Evolutionary conservation across 2,888 invertebrate species (phyloP).

Genomic region (Eudemis profundana): DNA sequence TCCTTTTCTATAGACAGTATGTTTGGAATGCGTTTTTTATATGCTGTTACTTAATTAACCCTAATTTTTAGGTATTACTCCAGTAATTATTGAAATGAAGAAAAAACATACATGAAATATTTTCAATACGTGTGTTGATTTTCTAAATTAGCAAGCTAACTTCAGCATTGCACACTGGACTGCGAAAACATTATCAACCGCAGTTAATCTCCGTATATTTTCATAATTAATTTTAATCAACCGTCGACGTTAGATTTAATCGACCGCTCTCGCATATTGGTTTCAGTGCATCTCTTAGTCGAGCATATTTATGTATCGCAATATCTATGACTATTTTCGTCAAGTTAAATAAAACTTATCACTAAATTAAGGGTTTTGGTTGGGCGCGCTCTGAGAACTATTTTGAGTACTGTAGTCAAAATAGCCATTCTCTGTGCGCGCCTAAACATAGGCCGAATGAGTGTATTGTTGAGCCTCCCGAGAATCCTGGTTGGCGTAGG

Average conservation of each 20-base stretch:
- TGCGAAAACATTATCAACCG: neutral
- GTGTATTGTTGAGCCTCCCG: slow-evolving; percentile 45
- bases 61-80: neutral
- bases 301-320: too few relatives aligned
- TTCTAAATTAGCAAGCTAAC: too few relatives aligned
- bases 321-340: neutral
- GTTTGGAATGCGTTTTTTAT: neutral
- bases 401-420: neutral
- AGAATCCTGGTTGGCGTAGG: slow-evolving; percentile 53
- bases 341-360: too few relatives aligned
- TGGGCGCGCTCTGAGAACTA: too few relatives aligned
- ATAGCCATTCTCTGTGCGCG: neutral
- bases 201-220: slow-evolving; percentile 4
- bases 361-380: neutral
- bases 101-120: too few relatives aligned
- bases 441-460: neutral
- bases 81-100: neutral
- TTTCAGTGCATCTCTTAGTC: too few relatives aligned
- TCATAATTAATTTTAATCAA: slow-evolving; percentile 11
- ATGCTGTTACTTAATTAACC: neutral
- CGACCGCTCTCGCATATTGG: neutral
- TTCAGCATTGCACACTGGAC: neutral
- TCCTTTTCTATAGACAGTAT: neutral
- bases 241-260: neutral
- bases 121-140: neutral